These are phyloP conservation scores for Mastomys natalensis DNA, from an alignment of 2,113 vertebrate genomes.

Conservation along the genomic window DNA sequence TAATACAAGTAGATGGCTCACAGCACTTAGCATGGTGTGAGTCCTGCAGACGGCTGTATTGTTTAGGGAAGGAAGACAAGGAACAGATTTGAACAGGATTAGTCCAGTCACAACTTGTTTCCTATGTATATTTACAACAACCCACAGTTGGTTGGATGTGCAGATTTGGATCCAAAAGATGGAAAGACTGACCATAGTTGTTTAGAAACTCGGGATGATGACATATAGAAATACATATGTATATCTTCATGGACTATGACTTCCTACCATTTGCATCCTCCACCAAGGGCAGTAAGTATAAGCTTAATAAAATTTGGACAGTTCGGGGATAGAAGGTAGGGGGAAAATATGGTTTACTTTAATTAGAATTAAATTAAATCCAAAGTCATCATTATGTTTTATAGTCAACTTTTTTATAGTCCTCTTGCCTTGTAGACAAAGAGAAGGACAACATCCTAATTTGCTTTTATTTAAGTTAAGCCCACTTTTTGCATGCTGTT, in stretches of 20 bases:
- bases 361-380: conserved; percentile 11
- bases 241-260: neutral
- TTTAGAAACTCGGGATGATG: neutral
- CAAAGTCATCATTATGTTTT: conserved; percentile 29
- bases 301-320: conserved; percentile 2
- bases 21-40: neutral
- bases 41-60: neutral
- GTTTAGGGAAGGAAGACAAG: neutral
- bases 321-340: neutral
- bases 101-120: neutral
- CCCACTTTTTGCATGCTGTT: neutral
- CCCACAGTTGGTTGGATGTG: neutral
- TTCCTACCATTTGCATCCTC: neutral
- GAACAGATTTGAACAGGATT: neutral
- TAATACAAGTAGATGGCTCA: neutral
- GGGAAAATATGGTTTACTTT: conserved; percentile 46
- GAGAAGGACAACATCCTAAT: neutral
- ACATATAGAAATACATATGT: neutral
- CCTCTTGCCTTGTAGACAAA: conserved; percentile 6
- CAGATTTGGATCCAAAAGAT: neutral
- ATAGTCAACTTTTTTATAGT: neutral
- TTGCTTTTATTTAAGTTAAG: conserved; percentile 31
- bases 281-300: neutral
- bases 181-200: neutral
- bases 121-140: neutral